Percentiles rank a stretch among this genome's conserved stretches.
phyloP scores from a whole-genome alignment of 2,888 invertebrate species.

The Eucriotettix oculatus region DNA sequence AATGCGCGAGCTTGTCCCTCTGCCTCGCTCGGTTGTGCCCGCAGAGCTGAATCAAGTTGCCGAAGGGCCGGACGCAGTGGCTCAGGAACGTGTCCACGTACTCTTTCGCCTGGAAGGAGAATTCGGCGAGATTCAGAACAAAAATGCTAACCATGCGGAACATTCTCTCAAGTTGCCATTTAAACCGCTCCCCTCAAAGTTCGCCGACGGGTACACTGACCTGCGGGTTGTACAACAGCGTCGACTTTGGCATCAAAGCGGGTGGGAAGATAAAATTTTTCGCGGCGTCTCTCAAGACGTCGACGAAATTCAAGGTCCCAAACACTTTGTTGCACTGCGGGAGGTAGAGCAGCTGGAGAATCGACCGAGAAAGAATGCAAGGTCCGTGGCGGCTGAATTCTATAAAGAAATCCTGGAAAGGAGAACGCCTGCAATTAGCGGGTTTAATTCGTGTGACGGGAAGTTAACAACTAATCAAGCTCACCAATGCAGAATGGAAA shows the following conservation, averaged over 20 bases:
- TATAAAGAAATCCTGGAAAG: constrained; percentile 70
- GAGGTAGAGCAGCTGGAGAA: constrained; percentile 68
- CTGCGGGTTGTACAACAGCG: constrained; percentile 47
- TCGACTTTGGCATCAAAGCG: constrained; percentile 57
- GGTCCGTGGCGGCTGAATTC: constrained; percentile 80
- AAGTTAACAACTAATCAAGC: background rate
- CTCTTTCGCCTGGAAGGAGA: constrained; percentile 49
- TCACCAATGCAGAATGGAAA: constrained; percentile 68
- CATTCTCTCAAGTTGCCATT: too few species aligned
- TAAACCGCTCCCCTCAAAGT: too few species aligned
- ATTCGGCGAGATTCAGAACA: constrained; percentile 8
- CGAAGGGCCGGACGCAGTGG: constrained; percentile 75
- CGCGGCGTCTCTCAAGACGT: constrained; percentile 72
- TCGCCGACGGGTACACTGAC: constrained; percentile 22
- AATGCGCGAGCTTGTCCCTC: constrained; percentile 76
- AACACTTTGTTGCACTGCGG: constrained; percentile 33
- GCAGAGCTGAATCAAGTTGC: constrained; percentile 69
- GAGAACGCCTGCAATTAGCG: constrained; percentile 3
- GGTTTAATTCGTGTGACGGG: too few species aligned
- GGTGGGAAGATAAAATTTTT: constrained; percentile 81
- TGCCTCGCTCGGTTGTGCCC: constrained; percentile 93
- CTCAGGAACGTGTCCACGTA: constrained; percentile 77
- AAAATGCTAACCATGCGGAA: too few species aligned
- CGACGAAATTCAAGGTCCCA: constrained; percentile 46
- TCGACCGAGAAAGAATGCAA: constrained; percentile 82